phyloP scores from a whole-genome alignment of 2,888 invertebrate species.

The Steinernema hermaphroditum region DNA sequence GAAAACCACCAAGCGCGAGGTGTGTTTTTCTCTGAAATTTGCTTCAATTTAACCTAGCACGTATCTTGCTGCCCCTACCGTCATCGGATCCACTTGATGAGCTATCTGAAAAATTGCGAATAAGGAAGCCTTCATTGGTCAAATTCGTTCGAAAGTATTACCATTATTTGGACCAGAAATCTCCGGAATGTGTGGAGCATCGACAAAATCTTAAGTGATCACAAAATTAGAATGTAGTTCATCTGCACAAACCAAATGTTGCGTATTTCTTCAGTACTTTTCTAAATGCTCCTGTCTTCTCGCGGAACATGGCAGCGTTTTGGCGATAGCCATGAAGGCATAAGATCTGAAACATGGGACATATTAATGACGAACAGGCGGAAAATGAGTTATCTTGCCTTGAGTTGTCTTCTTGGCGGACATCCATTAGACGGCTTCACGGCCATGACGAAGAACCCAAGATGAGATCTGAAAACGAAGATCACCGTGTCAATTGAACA shows the following conservation, averaged over 20 bases:
- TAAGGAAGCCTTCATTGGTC: background rate
- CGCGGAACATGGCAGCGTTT: conserved; percentile 57
- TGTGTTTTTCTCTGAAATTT: conserved; percentile 31
- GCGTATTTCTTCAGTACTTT: conserved; percentile 50
- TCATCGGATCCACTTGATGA: background rate
- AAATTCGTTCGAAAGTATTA: background rate
- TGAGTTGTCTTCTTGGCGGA: background rate
- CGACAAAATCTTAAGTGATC: conserved; percentile 39
- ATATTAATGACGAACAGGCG: background rate
- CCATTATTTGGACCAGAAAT: background rate
- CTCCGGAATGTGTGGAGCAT: conserved; percentile 34
- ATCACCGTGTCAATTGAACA: too few relatives aligned
- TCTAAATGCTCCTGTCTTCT: conserved; percentile 59
- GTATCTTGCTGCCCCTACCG: background rate
- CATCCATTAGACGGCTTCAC: background rate
- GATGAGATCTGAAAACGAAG: too few relatives aligned
- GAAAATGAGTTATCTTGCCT: background rate
- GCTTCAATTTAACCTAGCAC: too few relatives aligned
- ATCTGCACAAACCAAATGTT: conserved; percentile 42
- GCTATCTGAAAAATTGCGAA: background rate
- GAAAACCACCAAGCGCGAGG: conserved; percentile 63
- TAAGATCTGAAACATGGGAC: conserved; percentile 45
- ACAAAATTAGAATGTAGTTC: background rate
- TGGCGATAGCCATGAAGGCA: conserved; percentile 65
- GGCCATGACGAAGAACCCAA: too few relatives aligned